phyloP scores from a whole-genome alignment of 1,140 invertebrate genomes.

The Zaprionus vittiger region DNA sequence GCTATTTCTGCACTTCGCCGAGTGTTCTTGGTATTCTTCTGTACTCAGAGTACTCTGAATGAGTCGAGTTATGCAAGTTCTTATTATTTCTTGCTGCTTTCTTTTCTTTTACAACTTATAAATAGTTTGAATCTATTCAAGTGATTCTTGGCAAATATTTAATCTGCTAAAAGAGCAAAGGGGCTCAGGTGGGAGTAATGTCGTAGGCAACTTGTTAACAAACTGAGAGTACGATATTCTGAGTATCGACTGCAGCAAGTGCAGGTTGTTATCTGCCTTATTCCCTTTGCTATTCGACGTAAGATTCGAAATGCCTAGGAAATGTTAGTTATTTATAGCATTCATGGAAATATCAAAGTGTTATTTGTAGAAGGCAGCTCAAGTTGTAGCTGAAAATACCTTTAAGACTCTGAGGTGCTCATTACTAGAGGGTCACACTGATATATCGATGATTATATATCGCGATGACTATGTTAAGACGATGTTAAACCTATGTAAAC shows the following conservation, averaged over 20 bases:
- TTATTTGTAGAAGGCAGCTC: too few species aligned
- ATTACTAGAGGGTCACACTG: too few species aligned
- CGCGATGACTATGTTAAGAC: too few species aligned
- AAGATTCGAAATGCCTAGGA: background rate
- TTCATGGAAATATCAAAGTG: too few species aligned
- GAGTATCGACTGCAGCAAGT: background rate
- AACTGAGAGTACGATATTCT: background rate
- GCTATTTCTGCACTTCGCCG: conserved; percentile 4
- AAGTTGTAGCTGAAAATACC: too few species aligned
- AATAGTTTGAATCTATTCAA: background rate
- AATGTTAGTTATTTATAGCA: background rate
- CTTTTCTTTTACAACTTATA: background rate
- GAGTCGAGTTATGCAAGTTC: background rate
- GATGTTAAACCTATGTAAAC: too few species aligned
- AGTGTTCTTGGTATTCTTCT: background rate
- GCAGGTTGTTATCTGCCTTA: background rate
- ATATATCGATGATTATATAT: too few species aligned
- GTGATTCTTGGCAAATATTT: background rate
- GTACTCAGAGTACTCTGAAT: background rate
- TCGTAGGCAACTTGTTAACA: background rate
- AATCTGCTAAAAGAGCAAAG: background rate
- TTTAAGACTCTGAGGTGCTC: too few species aligned
- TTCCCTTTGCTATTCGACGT: background rate
- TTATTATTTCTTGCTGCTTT: background rate
- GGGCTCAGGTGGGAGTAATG: background rate